These are phyloP conservation scores for Hypomecis atomaria DNA, from an alignment of 2,888 invertebrate genomes.

Conservation along the genomic window DNA sequence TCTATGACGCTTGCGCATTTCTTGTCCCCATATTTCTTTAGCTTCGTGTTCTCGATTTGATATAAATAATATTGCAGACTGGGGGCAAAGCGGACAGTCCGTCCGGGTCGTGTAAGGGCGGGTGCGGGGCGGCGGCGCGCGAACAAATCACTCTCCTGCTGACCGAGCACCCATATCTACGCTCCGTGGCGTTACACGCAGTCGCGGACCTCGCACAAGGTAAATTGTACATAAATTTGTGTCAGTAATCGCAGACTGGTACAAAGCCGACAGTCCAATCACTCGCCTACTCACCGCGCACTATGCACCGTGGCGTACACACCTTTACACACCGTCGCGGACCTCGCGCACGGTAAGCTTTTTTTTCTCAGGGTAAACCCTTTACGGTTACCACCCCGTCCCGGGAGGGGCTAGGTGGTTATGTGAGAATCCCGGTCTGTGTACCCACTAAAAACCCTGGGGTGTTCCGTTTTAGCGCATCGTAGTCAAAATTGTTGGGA, in stretches of 20 bases:
- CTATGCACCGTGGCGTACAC: constrained; percentile 54
- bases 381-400: too few species aligned
- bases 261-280: constrained; percentile 45
- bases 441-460: too few species aligned
- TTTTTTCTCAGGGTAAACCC: too few species aligned
- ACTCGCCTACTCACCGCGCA: constrained; percentile 55
- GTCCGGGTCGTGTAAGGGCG: constrained; percentile 48
- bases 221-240: constrained; percentile 36
- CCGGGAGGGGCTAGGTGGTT: too few species aligned
- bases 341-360: constrained; percentile 56
- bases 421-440: too few species aligned
- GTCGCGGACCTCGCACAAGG: constrained; percentile 58
- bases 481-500: too few species aligned
- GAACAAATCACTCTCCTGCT: constrained; percentile 51
- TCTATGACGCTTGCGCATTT: too few species aligned
- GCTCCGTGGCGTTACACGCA: constrained; percentile 52
- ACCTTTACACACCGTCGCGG: constrained; percentile 58
- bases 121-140: constrained; percentile 54
- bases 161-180: constrained; percentile 54
- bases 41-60: too few species aligned
- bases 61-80: constrained; percentile 49
- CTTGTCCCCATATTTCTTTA: too few species aligned
- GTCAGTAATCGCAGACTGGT: too few species aligned
- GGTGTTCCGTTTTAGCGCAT: too few species aligned
- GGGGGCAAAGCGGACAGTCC: constrained; percentile 55